These are phyloP conservation scores for Hydroisotoma schaefferi DNA, from an alignment of 2,888 invertebrate species.

Conservation along the genomic window DNA sequence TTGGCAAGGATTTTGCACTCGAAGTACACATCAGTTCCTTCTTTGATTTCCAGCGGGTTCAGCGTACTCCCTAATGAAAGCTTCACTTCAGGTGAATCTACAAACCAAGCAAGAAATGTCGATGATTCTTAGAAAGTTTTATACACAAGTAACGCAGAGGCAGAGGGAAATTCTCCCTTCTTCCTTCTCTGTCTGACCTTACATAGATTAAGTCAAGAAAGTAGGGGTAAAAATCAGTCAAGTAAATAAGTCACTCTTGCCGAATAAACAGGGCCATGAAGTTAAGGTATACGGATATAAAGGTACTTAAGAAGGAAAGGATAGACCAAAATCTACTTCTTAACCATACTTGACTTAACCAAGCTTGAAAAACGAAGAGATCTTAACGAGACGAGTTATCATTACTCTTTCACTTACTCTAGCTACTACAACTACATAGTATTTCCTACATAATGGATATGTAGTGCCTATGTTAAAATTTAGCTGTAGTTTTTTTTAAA, in stretches of 20 bases:
- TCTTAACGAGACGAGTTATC: no score
- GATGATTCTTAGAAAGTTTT: not conserved
- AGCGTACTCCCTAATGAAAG: constrained; percentile 47
- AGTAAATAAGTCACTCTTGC: constrained; percentile 12
- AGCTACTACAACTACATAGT: no score
- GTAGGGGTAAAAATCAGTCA: constrained; percentile 12
- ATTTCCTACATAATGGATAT: no score
- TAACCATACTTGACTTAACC: not conserved
- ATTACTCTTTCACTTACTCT: no score
- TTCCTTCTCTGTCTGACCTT: no score
- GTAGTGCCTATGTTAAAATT: no score
- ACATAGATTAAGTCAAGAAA: constrained; percentile 9
- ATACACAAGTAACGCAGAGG: not conserved
- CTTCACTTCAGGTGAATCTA: constrained; percentile 47
- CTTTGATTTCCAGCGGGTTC: constrained; percentile 47
- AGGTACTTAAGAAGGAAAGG: no score
- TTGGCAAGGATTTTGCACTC: constrained; percentile 44
- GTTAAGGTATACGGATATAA: no score
- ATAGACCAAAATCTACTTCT: constrained; percentile 1
- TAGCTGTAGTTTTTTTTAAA: no score
- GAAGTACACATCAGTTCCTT: constrained; percentile 48
- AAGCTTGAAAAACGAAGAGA: no score
- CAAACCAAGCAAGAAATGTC: constrained; percentile 14
- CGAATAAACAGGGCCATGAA: constrained; percentile 9
- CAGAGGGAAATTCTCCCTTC: constrained; percentile 5